These are phyloP conservation scores for Typhlomys cinereus DNA, from an alignment of 2,113 vertebrate genomes.

Conservation along the genomic window DNA sequence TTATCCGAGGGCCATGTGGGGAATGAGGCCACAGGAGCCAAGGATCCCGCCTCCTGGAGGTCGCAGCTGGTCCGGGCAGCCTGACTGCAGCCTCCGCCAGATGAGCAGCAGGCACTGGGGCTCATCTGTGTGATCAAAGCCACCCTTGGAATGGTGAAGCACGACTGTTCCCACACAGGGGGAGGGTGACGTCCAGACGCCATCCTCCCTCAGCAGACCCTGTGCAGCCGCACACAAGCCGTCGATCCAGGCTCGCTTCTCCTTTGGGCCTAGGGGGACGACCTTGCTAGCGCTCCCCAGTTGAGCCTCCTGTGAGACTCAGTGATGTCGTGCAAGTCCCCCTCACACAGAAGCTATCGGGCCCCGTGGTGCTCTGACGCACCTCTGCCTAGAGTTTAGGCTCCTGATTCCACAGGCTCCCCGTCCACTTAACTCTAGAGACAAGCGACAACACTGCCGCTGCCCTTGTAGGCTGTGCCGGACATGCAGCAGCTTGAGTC, in stretches of 20 bases:
- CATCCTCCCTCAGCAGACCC: too few relatives aligned
- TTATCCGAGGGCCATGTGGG: too few relatives aligned
- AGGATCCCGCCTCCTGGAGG: accelerated
- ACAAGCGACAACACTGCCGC: too few relatives aligned
- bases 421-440: background rate
- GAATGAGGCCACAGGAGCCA: too few relatives aligned
- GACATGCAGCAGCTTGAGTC: accelerated
- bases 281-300: background rate
- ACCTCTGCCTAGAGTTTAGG: background rate
- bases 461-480: too few relatives aligned
- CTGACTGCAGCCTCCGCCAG: accelerated
- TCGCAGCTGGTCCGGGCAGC: too few relatives aligned
- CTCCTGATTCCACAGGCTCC: background rate
- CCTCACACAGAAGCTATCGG: accelerated
- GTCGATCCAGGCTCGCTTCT: too few relatives aligned
- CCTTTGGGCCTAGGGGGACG: background rate
- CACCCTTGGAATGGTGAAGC: too few relatives aligned
- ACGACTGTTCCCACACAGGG: too few relatives aligned
- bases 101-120: background rate
- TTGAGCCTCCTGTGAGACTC: background rate
- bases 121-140: too few relatives aligned
- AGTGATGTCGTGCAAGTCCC: accelerated
- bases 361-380: accelerated
- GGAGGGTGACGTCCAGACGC: too few relatives aligned
- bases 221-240: too few relatives aligned